Evolutionary conservation across 2,113 vertebrate species (phyloP).

Genomic region (Sphaerodactylus townsendi): DNA sequence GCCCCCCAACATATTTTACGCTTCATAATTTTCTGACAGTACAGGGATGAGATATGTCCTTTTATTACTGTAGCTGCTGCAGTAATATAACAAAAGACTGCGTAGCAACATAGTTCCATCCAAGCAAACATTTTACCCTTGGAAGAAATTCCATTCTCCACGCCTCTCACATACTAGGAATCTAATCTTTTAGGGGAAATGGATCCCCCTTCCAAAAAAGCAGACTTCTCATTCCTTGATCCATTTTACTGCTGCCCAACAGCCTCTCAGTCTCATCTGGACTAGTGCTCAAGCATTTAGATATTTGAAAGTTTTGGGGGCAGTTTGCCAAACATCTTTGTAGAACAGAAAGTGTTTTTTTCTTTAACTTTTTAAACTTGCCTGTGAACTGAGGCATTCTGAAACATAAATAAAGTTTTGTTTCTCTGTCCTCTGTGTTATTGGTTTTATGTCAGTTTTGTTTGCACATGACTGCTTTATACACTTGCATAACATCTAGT

Average conservation of each 20-base stretch:
- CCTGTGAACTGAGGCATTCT: background rate
- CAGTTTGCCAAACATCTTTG: background rate
- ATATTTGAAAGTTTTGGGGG: no score
- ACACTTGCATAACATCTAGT: background rate
- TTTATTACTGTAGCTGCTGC: background rate
- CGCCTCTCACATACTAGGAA: no score
- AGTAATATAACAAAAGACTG: background rate
- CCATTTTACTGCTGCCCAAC: no score
- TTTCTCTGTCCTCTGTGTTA: background rate
- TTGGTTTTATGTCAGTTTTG: background rate
- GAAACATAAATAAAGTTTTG: background rate
- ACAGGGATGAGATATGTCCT: background rate
- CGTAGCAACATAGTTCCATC: background rate
- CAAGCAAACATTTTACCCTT: background rate
- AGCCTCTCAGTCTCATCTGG: no score
- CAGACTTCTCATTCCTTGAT: no score
- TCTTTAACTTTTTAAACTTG: background rate
- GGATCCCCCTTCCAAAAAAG: no score
- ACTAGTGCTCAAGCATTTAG: background rate
- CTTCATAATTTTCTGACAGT: no score
- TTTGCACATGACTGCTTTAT: conserved; percentile 1
- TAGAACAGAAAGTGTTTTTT: background rate
- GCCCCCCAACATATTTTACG: no score
- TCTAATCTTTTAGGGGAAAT: no score
- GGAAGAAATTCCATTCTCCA: no score